phyloP scores from a whole-genome alignment of 2,888 invertebrate genomes.

The Geotrupes spiniger region DNA sequence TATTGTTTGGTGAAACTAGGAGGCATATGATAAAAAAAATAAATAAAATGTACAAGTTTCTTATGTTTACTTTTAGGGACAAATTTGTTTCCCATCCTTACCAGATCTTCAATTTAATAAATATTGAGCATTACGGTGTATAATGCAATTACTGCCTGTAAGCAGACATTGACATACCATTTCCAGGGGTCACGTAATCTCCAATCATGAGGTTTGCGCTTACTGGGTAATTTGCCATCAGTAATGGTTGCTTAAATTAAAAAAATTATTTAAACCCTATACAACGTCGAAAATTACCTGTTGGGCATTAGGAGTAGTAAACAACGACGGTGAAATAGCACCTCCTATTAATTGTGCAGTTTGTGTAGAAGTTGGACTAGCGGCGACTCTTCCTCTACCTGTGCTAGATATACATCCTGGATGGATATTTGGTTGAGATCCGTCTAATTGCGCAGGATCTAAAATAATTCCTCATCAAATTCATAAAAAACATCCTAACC shows the following conservation, averaged over 20 bases:
- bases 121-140: conserved; percentile 38
- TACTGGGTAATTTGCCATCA: conserved; percentile 65
- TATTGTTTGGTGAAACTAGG: no score
- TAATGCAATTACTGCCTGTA: conserved; percentile 45
- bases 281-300: conserved; percentile 32
- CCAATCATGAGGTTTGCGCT: conserved; percentile 74
- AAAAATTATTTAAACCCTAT: conserved; percentile 4
- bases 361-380: conserved; percentile 61
- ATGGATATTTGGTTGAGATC: conserved; percentile 60
- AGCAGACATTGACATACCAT: conserved; percentile 49
- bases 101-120: conserved; percentile 33
- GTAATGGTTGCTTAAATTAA: conserved; percentile 52
- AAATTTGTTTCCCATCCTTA: conserved; percentile 23
- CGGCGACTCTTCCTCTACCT: conserved; percentile 58
- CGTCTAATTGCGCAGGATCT: conserved; percentile 47
- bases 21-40: no score
- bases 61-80: not conserved
- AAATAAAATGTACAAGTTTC: conserved; percentile 1
- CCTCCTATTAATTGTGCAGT: conserved; percentile 65
- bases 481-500: not conserved
- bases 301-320: conserved; percentile 49
- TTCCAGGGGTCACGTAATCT: conserved; percentile 65
- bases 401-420: conserved; percentile 64
- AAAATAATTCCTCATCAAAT: conserved; percentile 22
- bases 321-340: conserved; percentile 68